Percentiles rank a stretch among this genome's conserved stretches.
phyloP scores from a whole-genome alignment of 2,113 vertebrate species.

The Tyrannus savana region DNA sequence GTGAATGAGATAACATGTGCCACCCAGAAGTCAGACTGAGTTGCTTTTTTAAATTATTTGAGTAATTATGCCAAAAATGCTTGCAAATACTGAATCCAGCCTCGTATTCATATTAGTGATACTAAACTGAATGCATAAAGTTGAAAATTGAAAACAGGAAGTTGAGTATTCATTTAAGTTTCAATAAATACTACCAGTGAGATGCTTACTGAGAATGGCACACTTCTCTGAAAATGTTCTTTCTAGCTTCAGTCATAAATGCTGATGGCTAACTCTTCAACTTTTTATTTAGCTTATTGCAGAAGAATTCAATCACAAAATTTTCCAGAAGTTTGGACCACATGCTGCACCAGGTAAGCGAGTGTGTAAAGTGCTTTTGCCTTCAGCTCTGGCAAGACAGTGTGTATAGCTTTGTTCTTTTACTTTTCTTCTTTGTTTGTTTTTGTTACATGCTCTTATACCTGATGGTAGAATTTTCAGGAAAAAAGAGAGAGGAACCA shows the following conservation, averaged over 20 bases:
- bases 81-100: not conserved
- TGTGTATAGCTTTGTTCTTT: not conserved
- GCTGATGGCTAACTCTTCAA: not conserved
- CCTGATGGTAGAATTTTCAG: not conserved
- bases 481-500: not conserved
- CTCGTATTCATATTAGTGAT: not conserved
- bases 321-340: constrained; percentile 78
- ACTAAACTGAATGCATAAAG: not conserved
- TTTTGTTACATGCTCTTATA: not conserved
- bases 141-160: not conserved
- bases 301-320: constrained; percentile 90
- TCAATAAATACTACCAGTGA: not conserved
- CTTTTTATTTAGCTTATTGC: constrained; percentile 84
- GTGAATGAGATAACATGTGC: not conserved
- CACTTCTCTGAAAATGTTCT: not conserved
- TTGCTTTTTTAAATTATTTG: not conserved
- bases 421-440: not conserved
- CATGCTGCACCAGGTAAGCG: constrained; percentile 82
- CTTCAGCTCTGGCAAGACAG: not conserved
- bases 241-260: not conserved
- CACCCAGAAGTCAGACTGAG: not conserved
- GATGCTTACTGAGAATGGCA: not conserved
- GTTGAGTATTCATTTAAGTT: not conserved
- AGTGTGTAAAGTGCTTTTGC: not conserved
- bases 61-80: not conserved